Conservation (phyloP, 2,797 vertebrate genomes). For the Okamejei kenojei region DNA sequence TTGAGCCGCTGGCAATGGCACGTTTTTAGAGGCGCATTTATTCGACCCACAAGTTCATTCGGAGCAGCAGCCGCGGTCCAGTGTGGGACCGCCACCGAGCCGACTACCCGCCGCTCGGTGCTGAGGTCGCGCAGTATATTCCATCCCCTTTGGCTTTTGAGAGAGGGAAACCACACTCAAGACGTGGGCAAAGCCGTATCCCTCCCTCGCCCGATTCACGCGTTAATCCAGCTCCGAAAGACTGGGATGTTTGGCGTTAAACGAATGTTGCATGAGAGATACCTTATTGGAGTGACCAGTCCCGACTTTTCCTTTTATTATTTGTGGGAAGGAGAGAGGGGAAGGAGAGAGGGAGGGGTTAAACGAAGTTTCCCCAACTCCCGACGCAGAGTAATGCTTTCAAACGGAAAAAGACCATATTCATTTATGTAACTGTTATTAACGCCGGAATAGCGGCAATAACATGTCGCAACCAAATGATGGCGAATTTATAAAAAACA, state of each 20-base stretch:
- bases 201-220: neutral
- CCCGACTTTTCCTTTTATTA: constrained; percentile 22
- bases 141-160: neutral
- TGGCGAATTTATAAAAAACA: neutral
- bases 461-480: constrained; percentile 20
- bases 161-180: neutral
- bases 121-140: neutral
- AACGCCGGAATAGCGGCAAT: neutral
- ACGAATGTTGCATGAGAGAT: neutral
- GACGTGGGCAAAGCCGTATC: neutral
- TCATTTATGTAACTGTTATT: constrained; percentile 20
- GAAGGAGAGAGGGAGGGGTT: neutral
- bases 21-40: neutral
- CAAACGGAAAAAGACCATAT: neutral
- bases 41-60: neutral
- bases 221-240: neutral
- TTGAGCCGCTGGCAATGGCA: neutral
- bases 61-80: neutral
- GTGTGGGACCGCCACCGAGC: no score
- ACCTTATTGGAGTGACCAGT: neutral
- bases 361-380: neutral
- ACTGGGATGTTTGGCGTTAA: neutral
- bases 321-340: neutral
- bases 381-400: neutral
- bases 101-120: neutral